Evolutionary conservation across 2,888 invertebrate genomes (phyloP), one percentile per base, ranked within the genome.

Genomic region (Zaprionus lineosus): DNA sequence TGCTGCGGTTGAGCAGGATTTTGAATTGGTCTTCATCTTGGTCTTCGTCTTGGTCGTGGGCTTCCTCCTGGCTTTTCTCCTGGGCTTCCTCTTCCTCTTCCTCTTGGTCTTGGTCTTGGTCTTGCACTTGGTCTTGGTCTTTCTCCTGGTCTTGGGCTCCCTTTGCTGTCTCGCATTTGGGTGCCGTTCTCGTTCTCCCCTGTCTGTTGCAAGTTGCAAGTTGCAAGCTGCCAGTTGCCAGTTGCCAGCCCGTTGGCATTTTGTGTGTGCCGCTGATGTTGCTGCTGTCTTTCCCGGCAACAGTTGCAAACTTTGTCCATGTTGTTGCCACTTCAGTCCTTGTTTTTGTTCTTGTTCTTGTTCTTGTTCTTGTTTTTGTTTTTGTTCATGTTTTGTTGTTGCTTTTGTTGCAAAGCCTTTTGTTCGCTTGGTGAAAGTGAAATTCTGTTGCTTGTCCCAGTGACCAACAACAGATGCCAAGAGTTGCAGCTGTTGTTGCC

Each of bases 401-500:
- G 5, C 9, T n/a, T 5, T 34, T 15, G 15, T 12, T 11, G 33
- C 18, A 9, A 33, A 8, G 64, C 47, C 58, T 60, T 55, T 55
- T 66, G 55, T 43, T 62, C 52, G 14, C 50, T 44, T 33, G 72
- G 78, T 58, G 83, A 77, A 77, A 81, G 76, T 77, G 74, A 81
- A 81, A 52, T 58, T 48, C 33, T 37, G 41, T 57, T 36, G 51
- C 40, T 40, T 83, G 78, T 56, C 76, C 83, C 78, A 78, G 79
- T 78, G 83, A 78, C 83, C 63, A 71, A 48, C 36, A 46, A 31
- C 52, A 41, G 51, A 56, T 34, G 52, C 51, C 47, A 66, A 29
- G 4, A 21, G 9, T 19, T 6, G 46, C 44, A 43, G 24, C 31
- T 24, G 26, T 28, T 34, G 33, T 18, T 21, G 40, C 31, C 6